These are phyloP conservation scores for Kobus ellipsiprymnus DNA, from an alignment of 2,113 vertebrate genomes.

Conservation along the genomic window DNA sequence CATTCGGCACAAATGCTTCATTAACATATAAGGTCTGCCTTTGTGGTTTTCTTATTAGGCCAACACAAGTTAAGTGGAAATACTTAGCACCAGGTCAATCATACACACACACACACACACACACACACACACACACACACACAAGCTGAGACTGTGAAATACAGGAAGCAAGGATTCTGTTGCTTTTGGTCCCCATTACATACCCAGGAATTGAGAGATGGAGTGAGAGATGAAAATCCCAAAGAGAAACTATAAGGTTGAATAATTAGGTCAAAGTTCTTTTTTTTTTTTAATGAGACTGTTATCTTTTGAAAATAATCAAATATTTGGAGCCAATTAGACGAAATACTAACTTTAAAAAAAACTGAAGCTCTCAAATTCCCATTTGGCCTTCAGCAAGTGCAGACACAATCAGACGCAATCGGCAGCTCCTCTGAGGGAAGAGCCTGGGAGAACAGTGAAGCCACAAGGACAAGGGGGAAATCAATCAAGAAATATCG, in stretches of 20 bases:
- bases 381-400: constrained; percentile 24
- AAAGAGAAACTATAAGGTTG: neutral
- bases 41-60: constrained; percentile 57
- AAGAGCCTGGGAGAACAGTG: neutral
- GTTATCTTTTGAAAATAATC: constrained; percentile 24
- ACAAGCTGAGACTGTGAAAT: neutral
- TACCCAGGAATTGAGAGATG: neutral
- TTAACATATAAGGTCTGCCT: constrained; percentile 53
- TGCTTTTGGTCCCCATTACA: neutral
- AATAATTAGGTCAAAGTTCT: neutral
- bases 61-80: constrained; percentile 31
- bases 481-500: constrained; percentile 43
- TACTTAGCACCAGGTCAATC: neutral
- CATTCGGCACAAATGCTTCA: constrained; percentile 48
- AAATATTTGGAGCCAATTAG: constrained; percentile 32
- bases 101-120: neutral
- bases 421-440: neutral
- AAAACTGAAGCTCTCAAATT: neutral
- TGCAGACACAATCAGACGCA: constrained; percentile 13
- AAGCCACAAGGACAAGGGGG: neutral
- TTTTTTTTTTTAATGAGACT: neutral
- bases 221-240: neutral
- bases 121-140: neutral
- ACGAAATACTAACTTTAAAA: constrained; percentile 2
- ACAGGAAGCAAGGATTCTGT: neutral